phyloP scores from a whole-genome alignment of 2,113 vertebrate species.

The Chrysemys picta region DNA sequence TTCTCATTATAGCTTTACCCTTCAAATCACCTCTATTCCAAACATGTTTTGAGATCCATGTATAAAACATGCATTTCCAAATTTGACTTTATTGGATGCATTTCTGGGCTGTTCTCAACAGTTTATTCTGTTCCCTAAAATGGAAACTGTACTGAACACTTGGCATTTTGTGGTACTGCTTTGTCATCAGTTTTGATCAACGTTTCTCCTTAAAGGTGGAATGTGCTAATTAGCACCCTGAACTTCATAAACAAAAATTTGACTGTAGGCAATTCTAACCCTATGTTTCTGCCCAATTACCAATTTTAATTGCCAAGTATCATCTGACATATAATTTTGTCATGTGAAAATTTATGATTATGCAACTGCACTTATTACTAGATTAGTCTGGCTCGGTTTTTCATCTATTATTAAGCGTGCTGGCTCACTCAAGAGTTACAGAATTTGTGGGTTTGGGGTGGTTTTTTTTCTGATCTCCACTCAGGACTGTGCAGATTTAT shows the following conservation, averaged over 20 bases:
- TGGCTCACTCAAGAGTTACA: not conserved
- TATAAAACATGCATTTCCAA: conserved; percentile 1
- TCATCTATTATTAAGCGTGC: not conserved
- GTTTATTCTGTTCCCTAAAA: conserved; percentile 13
- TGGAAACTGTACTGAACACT: not conserved
- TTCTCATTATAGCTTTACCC: not conserved
- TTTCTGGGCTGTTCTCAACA: conserved; percentile 15
- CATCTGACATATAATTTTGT: conserved; percentile 15
- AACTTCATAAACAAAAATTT: conserved; percentile 48
- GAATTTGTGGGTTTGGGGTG: not conserved
- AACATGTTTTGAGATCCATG: not conserved
- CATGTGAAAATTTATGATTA: not conserved
- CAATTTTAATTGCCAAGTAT: conserved; percentile 5
- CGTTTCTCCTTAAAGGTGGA: not conserved
- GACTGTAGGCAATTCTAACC: conserved; percentile 29
- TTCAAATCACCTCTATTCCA: not conserved
- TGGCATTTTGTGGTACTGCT: conserved; percentile 15
- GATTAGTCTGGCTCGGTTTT: not conserved
- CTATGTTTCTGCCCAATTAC: not conserved
- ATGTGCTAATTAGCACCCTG: conserved; percentile 27
- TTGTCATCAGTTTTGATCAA: conserved; percentile 14
- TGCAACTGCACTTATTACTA: not conserved
- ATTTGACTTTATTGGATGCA: conserved; percentile 10
- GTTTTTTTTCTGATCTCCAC: not conserved
- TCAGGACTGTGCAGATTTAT: not conserved